phyloP scores from a whole-genome alignment of 2,888 invertebrate species.

The Drosophila merina region DNA sequence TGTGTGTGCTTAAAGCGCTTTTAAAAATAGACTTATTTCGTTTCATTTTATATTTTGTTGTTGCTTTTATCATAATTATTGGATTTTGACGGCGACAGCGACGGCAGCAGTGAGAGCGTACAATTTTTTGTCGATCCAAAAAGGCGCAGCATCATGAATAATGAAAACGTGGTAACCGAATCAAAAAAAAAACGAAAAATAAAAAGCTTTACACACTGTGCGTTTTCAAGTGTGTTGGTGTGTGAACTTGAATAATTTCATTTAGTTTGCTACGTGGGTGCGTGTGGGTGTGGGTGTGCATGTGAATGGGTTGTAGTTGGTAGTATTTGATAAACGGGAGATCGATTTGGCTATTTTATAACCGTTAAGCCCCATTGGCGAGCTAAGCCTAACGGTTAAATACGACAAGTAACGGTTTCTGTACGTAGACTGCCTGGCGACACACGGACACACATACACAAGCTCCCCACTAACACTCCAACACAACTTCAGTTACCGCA shows the following conservation, averaged over 20 bases:
- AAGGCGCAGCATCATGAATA: conserved; percentile 18
- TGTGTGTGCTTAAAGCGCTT: conserved; percentile 70
- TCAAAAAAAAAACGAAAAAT: conserved; percentile 2
- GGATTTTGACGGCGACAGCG: conserved; percentile 56
- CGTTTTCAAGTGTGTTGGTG: conserved; percentile 30
- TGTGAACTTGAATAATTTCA: conserved; percentile 53
- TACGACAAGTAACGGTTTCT: conserved; percentile 60
- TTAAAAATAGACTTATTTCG: conserved; percentile 81
- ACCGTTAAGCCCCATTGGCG: conserved; percentile 17
- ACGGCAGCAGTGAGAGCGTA: conserved; percentile 39
- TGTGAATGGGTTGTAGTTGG: conserved; percentile 48
- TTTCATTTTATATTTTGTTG: conserved; percentile 60
- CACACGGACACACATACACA: conserved; percentile 20
- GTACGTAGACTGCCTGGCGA: conserved; percentile 73
- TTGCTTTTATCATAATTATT: conserved; percentile 76
- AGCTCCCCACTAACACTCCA: conserved; percentile 7
- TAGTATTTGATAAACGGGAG: conserved; percentile 57
- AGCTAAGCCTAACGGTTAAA: background rate
- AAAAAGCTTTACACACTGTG: conserved; percentile 17
- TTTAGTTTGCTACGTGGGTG: conserved; percentile 20
- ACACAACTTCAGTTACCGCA: conserved; percentile 69
- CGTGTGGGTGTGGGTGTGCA: conserved; percentile 40
- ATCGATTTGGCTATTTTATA: conserved; percentile 55
- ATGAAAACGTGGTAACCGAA: conserved; percentile 39
- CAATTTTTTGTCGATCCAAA: conserved; percentile 19